Evolutionary conservation across 2,888 invertebrate species (phyloP), one percentile per base, ranked within the genome.

Genomic region (Scaptomyza parva): DNA sequence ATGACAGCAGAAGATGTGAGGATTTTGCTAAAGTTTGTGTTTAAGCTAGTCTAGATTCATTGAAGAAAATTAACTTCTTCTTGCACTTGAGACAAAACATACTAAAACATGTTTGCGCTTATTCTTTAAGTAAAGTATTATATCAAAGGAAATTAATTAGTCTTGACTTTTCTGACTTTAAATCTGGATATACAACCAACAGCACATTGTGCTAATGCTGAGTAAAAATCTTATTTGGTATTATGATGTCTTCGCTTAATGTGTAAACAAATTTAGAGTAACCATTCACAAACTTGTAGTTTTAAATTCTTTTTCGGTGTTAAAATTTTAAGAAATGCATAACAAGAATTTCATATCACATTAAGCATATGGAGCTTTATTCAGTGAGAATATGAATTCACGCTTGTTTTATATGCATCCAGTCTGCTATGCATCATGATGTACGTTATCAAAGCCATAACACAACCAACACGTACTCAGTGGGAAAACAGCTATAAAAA

Each of bases 221-320:
- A 41, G 60, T 48, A 43, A 43, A 43, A 18, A 18, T 20, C 14
- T 26, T 14, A 8, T 59, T 60, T 45, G 20, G 24, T 40, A 20
- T 22, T 33, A 26, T 8, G 39, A 60, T 12, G 44, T 30, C 22
- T 11, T 30, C 37, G 53, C n/a, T 57, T n/a, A 9, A 33, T 11
- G 5, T 12, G 6, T 20, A 12, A 55, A 4, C n/a, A n/a, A 39
- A 17, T 33, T 33, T 20, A 43, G n/a, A 33, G 35, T 26, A 17
- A 8, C 1, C 30, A 58, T 11, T 2, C 14, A 7, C 1, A 33
- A 11, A 26, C n/a, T 18, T 18, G n/a, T n/a, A 9, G 0, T 30
- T 33, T 30, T 33, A n/a, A 14, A 24, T 33, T 58, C 9, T 11
- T 30, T 22, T 8, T 9, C 9, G 28, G 9, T 9, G 6, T 9